A percentile compares a stretch with the other conserved stretches of the same genome.
Conservation (phyloP, 1,140 invertebrate species). For the Rhynchophorus ferrugineus region DNA sequence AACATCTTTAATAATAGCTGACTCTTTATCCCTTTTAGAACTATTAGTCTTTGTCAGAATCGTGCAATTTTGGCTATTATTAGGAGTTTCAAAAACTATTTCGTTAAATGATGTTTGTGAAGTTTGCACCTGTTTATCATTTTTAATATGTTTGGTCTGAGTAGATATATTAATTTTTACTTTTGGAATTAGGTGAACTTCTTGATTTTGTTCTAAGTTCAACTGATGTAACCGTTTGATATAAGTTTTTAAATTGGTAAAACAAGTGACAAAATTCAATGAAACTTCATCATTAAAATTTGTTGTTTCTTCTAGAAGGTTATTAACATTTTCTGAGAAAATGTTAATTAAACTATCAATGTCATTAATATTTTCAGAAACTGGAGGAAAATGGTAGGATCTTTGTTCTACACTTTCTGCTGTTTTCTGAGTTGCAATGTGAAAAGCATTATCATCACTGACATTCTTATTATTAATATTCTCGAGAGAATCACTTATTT, state of each 20-base stretch:
- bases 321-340: slow-evolving; percentile 2
- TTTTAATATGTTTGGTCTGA: background rate
- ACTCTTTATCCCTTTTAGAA: too few relatives aligned
- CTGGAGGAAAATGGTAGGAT: background rate
- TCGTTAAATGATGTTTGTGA: background rate
- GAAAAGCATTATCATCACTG: background rate
- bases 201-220: background rate
- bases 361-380: background rate
- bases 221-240: background rate
- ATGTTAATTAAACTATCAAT: background rate
- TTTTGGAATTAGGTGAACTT: too few relatives aligned
- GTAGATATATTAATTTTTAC: background rate
- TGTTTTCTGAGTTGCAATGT: slow-evolving; percentile 6
- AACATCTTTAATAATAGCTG: too few relatives aligned
- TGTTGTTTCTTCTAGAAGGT: background rate
- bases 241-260: slow-evolving; percentile 8
- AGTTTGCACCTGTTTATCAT: background rate
- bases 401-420: slow-evolving; percentile 1
- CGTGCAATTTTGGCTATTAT: too few relatives aligned
- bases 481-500: too few relatives aligned
- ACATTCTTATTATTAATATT: background rate
- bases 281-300: background rate
- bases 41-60: too few relatives aligned
- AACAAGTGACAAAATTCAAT: slow-evolving; percentile 6
- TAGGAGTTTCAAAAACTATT: slow-evolving; percentile 2